Percentiles rank a stretch among this genome's conserved stretches.
phyloP scores from a whole-genome alignment of 2,888 invertebrate genomes.

The Spialia ferax region DNA sequence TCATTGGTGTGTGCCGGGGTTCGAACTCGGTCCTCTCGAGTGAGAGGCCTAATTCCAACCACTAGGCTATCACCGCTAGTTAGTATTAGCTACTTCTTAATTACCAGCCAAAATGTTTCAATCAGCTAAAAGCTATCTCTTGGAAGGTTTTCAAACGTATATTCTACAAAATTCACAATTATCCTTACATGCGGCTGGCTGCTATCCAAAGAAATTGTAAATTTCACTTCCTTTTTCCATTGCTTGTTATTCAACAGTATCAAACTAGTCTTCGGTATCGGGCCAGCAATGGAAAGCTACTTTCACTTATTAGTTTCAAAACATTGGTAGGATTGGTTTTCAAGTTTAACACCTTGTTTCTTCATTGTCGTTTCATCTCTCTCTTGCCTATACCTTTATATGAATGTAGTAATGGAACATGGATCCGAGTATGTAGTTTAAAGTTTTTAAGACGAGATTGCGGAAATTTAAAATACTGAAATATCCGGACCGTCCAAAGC shows the following conservation, averaged over 20 bases:
- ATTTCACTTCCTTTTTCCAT: conserved; percentile 8
- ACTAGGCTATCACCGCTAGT: too few relatives aligned
- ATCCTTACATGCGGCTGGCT: conserved; percentile 24
- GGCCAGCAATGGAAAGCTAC: background rate
- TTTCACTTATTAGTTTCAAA: background rate
- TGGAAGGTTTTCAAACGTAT: conserved; percentile 55
- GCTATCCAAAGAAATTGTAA: conserved; percentile 12
- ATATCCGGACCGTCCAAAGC: conserved; percentile 22
- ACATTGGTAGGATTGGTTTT: background rate
- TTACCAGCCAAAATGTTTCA: conserved; percentile 54
- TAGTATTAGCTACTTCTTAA: conserved; percentile 39
- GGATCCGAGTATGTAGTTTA: background rate
- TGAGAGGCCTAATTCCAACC: too few relatives aligned
- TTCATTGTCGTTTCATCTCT: conserved; percentile 5
- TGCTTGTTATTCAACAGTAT: conserved; percentile 16
- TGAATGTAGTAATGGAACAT: background rate
- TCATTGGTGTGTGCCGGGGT: too few relatives aligned
- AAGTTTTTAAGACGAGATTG: background rate
- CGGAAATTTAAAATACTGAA: conserved; percentile 29
- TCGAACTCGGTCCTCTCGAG: too few relatives aligned
- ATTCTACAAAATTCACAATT: conserved; percentile 44
- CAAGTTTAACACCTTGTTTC: background rate
- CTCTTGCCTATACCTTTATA: too few relatives aligned
- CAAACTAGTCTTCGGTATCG: background rate
- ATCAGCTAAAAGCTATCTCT: conserved; percentile 64